Evolutionary conservation across 2,888 invertebrate genomes (phyloP).

Genomic region (Cheilosia variabilis): DNA sequence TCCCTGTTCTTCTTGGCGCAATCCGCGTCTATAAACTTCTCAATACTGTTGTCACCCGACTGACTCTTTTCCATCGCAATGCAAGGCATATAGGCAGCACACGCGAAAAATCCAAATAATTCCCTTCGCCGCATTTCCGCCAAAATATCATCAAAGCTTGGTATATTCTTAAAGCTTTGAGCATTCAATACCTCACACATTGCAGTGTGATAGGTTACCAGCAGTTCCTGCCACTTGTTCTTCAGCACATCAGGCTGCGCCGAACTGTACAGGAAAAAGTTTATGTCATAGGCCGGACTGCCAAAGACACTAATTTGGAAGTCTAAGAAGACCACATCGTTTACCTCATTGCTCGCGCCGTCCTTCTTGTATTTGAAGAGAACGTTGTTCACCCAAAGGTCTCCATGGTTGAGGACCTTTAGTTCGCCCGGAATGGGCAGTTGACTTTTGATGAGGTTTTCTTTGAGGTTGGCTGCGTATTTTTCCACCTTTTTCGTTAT

Average conservation of each 20-base stretch:
- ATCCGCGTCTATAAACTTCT: conserved; percentile 76
- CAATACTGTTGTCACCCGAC: conserved; percentile 76
- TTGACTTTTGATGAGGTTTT: conserved; percentile 77
- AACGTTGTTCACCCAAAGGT: conserved; percentile 85
- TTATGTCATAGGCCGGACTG: conserved; percentile 81
- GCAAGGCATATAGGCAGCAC: conserved; percentile 79
- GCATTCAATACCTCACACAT: conserved; percentile 77
- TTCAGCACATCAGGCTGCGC: conserved; percentile 78
- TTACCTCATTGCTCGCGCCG: not conserved
- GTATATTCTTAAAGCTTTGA: conserved; percentile 57
- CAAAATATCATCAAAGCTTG: conserved; percentile 76
- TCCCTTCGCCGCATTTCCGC: conserved; percentile 78
- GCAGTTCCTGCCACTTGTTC: conserved; percentile 76
- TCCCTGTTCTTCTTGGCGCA: conserved; percentile 76
- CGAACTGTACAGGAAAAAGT: conserved; percentile 81
- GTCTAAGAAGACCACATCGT: conserved; percentile 78
- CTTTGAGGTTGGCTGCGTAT: conserved; percentile 77
- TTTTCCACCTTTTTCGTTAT: conserved; percentile 80
- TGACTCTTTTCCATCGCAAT: conserved; percentile 77
- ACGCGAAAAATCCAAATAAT: conserved; percentile 79
- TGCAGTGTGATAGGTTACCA: conserved; percentile 78
- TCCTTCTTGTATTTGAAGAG: conserved; percentile 83
- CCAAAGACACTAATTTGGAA: conserved; percentile 80
- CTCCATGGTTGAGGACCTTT: conserved; percentile 84
- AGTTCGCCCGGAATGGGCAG: conserved; percentile 78